Conservation (phyloP, 2,113 vertebrate genomes). For the Eulacestoma nigropectus region DNA sequence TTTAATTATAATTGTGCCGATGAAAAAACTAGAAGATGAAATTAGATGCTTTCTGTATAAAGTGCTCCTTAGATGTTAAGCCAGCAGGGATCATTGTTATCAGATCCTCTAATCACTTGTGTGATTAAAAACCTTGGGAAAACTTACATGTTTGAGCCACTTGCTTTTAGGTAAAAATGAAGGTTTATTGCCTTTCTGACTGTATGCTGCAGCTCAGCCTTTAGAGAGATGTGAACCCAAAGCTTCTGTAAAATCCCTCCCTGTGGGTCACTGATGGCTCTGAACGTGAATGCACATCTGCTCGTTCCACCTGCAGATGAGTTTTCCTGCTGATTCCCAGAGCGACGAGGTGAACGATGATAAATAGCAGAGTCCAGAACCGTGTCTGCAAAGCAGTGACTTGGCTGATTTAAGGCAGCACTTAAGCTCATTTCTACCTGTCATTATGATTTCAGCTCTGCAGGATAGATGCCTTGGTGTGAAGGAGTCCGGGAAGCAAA, state of each 20-base stretch:
- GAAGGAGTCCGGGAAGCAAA: background rate
- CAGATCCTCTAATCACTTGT: background rate
- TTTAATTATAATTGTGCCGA: background rate
- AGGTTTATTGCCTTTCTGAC: background rate
- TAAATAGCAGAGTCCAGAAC: background rate
- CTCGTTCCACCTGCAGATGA: background rate
- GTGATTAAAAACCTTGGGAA: background rate
- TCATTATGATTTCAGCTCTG: background rate
- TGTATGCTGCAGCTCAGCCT: background rate
- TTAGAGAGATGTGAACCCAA: background rate
- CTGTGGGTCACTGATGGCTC: background rate
- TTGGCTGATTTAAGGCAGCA: background rate
- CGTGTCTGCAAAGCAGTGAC: background rate
- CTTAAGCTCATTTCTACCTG: background rate
- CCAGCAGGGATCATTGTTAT: background rate
- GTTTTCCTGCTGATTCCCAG: background rate
- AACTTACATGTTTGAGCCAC: background rate
- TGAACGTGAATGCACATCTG: rapidly evolving
- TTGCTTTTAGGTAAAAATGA: background rate
- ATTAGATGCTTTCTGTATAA: background rate
- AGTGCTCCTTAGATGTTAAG: background rate
- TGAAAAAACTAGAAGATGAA: background rate
- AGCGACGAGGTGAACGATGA: rapidly evolving
- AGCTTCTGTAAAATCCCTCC: background rate
- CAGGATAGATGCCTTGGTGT: background rate